Evolutionary conservation across 2,113 vertebrate species (phyloP).

Genomic region (Oncorhynchus kisutch): DNA sequence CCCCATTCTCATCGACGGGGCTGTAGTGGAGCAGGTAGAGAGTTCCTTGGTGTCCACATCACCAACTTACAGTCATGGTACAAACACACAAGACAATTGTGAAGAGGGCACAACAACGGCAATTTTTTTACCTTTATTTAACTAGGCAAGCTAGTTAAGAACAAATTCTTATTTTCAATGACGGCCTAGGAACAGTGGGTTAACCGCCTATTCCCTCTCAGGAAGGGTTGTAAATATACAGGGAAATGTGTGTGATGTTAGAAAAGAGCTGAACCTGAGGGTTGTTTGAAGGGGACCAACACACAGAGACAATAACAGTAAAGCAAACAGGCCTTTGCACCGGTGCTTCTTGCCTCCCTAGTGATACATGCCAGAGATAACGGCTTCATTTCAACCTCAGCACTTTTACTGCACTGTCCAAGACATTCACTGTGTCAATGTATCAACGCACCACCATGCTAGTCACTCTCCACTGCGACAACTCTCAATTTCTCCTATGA

Average conservation of each 20-base stretch:
- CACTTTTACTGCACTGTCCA: slow-evolving; percentile 68
- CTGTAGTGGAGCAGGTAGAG: too few species aligned
- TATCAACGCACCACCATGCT: slow-evolving; percentile 61
- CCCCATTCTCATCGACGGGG: too few species aligned
- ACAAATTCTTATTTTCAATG: too few species aligned
- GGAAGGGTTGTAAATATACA: neutral
- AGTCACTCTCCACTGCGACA: slow-evolving; percentile 68
- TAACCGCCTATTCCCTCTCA: too few species aligned
- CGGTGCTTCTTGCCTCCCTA: slow-evolving; percentile 51
- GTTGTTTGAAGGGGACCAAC: slow-evolving; percentile 51
- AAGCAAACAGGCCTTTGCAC: slow-evolving; percentile 64
- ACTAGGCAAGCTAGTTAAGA: too few species aligned
- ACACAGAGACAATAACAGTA: slow-evolving; percentile 62
- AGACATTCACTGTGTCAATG: slow-evolving; percentile 60
- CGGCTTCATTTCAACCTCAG: slow-evolving; percentile 70
- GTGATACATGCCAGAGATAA: slow-evolving; percentile 70
- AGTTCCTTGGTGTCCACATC: too few species aligned
- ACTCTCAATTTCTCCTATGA: slow-evolving; percentile 51
- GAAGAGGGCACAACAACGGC: too few species aligned
- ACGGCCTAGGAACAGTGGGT: too few species aligned
- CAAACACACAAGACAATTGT: too few species aligned
- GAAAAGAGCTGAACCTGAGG: slow-evolving; percentile 1
- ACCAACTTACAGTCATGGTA: too few species aligned
- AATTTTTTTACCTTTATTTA: too few species aligned
- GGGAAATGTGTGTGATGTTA: slow-evolving; percentile 22